Conservation (phyloP, 2,888 invertebrate species). For the Drosophila imparisetae region DNA sequence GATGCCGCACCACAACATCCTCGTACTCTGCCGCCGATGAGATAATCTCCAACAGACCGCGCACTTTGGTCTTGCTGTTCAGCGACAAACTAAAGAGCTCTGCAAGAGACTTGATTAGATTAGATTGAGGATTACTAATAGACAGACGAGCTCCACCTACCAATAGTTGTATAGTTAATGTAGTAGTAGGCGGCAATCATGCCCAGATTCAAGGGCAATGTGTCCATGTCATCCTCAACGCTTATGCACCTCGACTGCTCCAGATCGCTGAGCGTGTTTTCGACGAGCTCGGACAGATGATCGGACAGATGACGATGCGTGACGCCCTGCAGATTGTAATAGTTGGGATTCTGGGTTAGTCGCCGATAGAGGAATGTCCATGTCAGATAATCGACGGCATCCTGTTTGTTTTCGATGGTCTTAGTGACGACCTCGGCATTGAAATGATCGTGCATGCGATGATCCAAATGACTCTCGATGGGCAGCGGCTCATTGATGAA, state of each 20-base stretch:
- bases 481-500: conserved; percentile 98
- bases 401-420: conserved; percentile 99
- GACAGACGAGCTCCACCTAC: conserved; percentile 85
- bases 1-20: conserved; percentile 96
- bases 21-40: conserved; percentile 99
- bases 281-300: conserved; percentile 98
- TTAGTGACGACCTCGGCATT: conserved; percentile 99
- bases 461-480: conserved; percentile 98
- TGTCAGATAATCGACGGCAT: conserved; percentile 99
- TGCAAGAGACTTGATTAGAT: conserved; percentile 83
- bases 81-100: conserved; percentile 98
- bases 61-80: conserved; percentile 98
- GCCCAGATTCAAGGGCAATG: conserved; percentile 97
- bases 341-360: conserved; percentile 99
- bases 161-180: conserved; percentile 99
- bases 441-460: conserved; percentile 99
- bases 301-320: conserved; percentile 99
- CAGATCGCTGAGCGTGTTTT: conserved; percentile 96
- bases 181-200: conserved; percentile 99
- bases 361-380: conserved; percentile 99
- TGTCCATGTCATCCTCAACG: conserved; percentile 99
- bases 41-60: conserved; percentile 98
- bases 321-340: conserved; percentile 98
- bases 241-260: conserved; percentile 99
- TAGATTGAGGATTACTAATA: background rate